Base-by-base conservation (phyloP, 2,888 invertebrate species). In the Alloplasta piceator region DNA sequence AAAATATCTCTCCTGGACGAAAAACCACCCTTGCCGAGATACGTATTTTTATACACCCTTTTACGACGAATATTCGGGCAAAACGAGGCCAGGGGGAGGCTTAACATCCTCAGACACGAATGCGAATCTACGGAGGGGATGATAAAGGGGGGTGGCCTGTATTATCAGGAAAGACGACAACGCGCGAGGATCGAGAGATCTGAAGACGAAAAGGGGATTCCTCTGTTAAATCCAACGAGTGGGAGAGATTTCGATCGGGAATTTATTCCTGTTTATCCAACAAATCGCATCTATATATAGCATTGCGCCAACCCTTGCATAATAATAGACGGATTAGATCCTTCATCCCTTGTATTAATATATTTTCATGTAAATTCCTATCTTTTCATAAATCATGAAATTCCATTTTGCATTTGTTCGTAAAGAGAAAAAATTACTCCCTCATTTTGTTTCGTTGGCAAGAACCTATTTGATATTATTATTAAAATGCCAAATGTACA, bases 51-150 rank as follows among this genome's bases (percentile, higher is more conserved):
- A 7, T 4, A 36, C 36, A 48, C 63, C 16, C 41, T 67, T 26
- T 63, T 72, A 52, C 60, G 61, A 7, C 4, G 2, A 56, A 64
- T 43, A 26, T 73, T 61, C 52, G 43, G 61, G 16, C 6, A 0
- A 52, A 14, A 14, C 52, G 52, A 3, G 26, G 26, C 26, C 1
- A 26, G 26, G 3, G 26, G 26, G 26, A 26, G 26, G 78, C 73
- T 78, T 63, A 78, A 63, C 63, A 46, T 67, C 68, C 36, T 38
- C 64, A 79, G 70, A 60, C 79, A 75, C 75, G 75, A 74, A 64
- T 39, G 72, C 55, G 67, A 74, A 80, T 75, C 43, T 36, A 60
- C 75, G 75, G 52, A 38, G 41, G 72, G 60, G 71, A 75, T 67
- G n/a, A 70, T n/a, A n/a, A 10, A 48, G 12, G 0, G 12, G 10